Conservation (phyloP, 2,888 invertebrate genomes). For the Agrotis ipsilon region DNA sequence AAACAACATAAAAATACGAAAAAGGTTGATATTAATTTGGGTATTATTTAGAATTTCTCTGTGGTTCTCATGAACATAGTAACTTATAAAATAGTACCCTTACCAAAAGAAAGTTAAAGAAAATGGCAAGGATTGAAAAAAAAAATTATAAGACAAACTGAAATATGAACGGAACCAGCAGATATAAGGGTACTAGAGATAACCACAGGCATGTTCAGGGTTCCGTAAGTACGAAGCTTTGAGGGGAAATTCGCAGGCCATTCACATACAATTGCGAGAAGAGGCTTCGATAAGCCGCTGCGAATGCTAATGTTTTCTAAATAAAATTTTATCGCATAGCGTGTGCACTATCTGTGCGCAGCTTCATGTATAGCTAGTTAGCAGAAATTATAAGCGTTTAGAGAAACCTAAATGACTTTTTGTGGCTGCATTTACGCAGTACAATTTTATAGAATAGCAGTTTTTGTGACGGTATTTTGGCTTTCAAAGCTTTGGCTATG, state of each 20-base stretch:
- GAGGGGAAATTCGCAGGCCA: constrained; percentile 72
- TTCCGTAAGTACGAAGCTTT: constrained; percentile 51
- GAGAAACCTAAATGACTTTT: constrained; percentile 27
- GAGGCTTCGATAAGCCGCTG: constrained; percentile 78
- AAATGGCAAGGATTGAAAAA: constrained; percentile 9
- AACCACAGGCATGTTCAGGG: constrained; percentile 29
- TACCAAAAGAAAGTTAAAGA: background rate
- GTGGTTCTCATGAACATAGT: too few relatives aligned
- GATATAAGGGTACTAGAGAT: constrained; percentile 43
- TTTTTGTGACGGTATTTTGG: background rate
- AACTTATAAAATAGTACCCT: background rate
- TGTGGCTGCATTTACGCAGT: background rate
- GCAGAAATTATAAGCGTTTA: constrained; percentile 69
- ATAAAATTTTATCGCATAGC: constrained; percentile 84
- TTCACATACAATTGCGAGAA: constrained; percentile 69
- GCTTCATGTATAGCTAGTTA: constrained; percentile 70
- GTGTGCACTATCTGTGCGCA: constrained; percentile 73
- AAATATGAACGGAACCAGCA: constrained; percentile 42
- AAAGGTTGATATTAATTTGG: too few relatives aligned
- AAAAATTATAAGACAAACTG: constrained; percentile 27
- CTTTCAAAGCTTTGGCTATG: background rate
- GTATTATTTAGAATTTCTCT: too few relatives aligned
- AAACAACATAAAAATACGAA: too few relatives aligned
- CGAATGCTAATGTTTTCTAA: constrained; percentile 83
- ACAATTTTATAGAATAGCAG: background rate